Conservation (phyloP, 2,797 vertebrate genomes). For the Enteromius argenteus region DNA sequence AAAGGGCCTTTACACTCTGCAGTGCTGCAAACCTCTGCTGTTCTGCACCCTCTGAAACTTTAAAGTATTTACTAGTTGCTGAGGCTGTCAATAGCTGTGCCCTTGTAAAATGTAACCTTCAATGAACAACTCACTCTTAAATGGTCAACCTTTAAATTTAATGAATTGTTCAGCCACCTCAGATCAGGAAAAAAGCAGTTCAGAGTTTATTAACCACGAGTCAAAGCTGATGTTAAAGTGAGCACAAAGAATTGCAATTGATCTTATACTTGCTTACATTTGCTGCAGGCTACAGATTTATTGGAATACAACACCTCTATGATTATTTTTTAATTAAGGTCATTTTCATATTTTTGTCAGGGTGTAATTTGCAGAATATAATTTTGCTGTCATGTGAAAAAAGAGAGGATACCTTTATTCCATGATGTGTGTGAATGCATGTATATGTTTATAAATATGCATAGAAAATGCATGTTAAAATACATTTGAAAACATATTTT, state of each 20-base stretch:
- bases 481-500: neutral
- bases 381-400: neutral
- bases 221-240: neutral
- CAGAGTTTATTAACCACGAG: slow-evolving; percentile 15
- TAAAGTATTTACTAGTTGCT: slow-evolving; percentile 67
- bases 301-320: neutral
- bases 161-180: slow-evolving; percentile 31
- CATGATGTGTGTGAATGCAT: neutral
- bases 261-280: neutral
- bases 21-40: slow-evolving; percentile 69
- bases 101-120: slow-evolving; percentile 26
- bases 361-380: neutral
- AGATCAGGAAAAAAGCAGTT: neutral
- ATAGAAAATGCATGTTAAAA: neutral
- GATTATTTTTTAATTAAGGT: neutral
- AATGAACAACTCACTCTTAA: slow-evolving; percentile 33
- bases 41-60: slow-evolving; percentile 67
- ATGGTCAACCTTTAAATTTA: slow-evolving; percentile 4
- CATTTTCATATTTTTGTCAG: neutral
- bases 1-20: slow-evolving; percentile 73
- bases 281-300: neutral
- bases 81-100: slow-evolving; percentile 68
- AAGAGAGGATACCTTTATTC: neutral
- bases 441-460: neutral
- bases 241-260: slow-evolving; percentile 1